Evolutionary conservation across 2,113 vertebrate species (phyloP).

Genomic region (Clarias macrocephalus): DNA sequence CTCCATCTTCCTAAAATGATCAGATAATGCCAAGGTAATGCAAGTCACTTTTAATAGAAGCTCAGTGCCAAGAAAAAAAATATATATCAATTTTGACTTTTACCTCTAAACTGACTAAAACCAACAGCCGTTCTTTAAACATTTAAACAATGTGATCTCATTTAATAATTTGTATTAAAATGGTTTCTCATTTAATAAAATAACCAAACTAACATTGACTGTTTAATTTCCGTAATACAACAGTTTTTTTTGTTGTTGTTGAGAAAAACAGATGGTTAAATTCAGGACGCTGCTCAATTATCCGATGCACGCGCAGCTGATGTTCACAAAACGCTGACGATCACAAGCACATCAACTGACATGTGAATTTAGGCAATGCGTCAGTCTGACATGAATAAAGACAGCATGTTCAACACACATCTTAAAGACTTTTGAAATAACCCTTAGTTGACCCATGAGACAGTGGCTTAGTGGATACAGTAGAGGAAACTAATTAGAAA

Average conservation of each 20-base stretch:
- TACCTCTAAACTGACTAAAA: not conserved
- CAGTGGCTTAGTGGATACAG: not conserved
- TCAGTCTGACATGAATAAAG: conserved; percentile 6
- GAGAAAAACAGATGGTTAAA: not conserved
- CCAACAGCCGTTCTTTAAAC: not conserved
- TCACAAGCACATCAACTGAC: conserved; percentile 10
- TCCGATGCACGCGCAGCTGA: not conserved
- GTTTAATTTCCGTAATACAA: not conserved
- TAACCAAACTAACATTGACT: not conserved
- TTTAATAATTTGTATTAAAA: not conserved
- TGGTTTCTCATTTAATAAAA: not conserved
- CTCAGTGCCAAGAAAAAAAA: not conserved
- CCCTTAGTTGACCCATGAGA: not conserved
- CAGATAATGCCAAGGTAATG: not conserved
- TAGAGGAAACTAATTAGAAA: not conserved
- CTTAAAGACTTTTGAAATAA: not conserved
- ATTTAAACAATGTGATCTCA: not conserved
- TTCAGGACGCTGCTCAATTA: not conserved
- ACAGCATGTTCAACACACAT: not conserved
- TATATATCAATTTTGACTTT: not conserved
- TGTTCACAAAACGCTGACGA: not conserved
- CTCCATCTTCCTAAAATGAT: not conserved
- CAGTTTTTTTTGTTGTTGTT: not conserved
- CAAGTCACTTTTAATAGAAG: conserved; percentile 23
- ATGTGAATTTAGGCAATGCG: not conserved